Conservation (phyloP, 1,140 invertebrate genomes). For the Pachypeltis micranthus region DNA sequence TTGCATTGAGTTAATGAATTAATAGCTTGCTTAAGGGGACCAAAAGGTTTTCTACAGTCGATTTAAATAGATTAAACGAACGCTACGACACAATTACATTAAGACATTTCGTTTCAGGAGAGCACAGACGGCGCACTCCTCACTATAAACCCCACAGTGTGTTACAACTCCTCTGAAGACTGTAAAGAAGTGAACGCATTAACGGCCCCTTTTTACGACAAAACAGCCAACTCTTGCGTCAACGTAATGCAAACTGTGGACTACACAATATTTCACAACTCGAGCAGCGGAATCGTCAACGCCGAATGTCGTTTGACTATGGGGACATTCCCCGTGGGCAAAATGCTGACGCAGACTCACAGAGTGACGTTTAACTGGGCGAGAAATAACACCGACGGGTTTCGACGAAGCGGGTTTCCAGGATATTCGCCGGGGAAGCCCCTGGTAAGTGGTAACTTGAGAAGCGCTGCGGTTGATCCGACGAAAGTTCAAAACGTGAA, state of each 20-base stretch:
- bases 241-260: conserved; percentile 40
- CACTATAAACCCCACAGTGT: conserved; percentile 28
- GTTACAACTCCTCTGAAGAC: not conserved
- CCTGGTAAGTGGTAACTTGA: conserved; percentile 36
- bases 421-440: conserved; percentile 51
- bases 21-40: too few species aligned
- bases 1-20: too few species aligned
- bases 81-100: too few species aligned
- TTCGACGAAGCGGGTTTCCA: conserved; percentile 50
- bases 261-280: conserved; percentile 44
- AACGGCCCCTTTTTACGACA: conserved; percentile 11
- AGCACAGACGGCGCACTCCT: conserved; percentile 41
- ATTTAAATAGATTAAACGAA: too few species aligned
- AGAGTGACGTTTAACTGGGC: conserved; percentile 40
- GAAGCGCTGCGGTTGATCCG: not conserved
- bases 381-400: conserved; percentile 22
- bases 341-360: conserved; percentile 39
- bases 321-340: conserved; percentile 28
- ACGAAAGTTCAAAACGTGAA: conserved; percentile 2
- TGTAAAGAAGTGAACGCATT: conserved; percentile 14
- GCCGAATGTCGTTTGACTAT: conserved; percentile 37
- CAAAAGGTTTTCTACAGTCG: too few species aligned
- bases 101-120: conserved; percentile 35
- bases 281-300: conserved; percentile 40
- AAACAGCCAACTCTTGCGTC: conserved; percentile 9